Conservation (phyloP, 2,797 vertebrate species). For the Helostoma temminkii region DNA sequence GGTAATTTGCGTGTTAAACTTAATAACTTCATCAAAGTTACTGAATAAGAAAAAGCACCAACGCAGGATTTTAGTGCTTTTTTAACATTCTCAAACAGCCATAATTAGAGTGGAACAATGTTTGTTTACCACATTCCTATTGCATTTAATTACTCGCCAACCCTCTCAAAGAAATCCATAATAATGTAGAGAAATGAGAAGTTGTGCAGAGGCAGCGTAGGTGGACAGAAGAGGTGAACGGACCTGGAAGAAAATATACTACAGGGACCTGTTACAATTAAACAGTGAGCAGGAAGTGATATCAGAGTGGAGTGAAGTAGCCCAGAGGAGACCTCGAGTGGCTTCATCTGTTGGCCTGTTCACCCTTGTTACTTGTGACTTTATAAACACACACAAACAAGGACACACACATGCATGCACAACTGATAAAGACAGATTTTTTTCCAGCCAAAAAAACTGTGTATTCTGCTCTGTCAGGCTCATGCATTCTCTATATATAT, state of each 20-base stretch:
- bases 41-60: not conserved
- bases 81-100: slow-evolving; percentile 8
- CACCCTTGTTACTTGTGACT: slow-evolving; percentile 33
- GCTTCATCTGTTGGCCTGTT: slow-evolving; percentile 45
- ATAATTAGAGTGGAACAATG: slow-evolving; percentile 11
- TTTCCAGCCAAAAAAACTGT: slow-evolving; percentile 31
- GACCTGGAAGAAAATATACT: not conserved
- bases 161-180: not conserved
- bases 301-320: slow-evolving; percentile 19
- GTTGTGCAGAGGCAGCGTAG: not conserved
- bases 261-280: slow-evolving; percentile 11
- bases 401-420: slow-evolving; percentile 5
- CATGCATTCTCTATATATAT: slow-evolving; percentile 27
- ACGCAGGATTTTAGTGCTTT: not conserved
- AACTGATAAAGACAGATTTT: slow-evolving; percentile 30
- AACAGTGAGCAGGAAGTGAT: slow-evolving; percentile 17
- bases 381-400: slow-evolving; percentile 20
- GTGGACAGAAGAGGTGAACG: not conserved
- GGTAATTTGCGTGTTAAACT: slow-evolving; percentile 5
- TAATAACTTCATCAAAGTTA: not conserved
- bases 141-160: slow-evolving; percentile 4
- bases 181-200: not conserved
- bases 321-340: slow-evolving; percentile 22
- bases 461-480: slow-evolving; percentile 31
- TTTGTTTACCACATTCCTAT: not conserved